Evolutionary conservation across 2,888 invertebrate genomes (phyloP), one percentile per base, ranked within the genome.

Genomic region (Latrodectus hesperus): DNA sequence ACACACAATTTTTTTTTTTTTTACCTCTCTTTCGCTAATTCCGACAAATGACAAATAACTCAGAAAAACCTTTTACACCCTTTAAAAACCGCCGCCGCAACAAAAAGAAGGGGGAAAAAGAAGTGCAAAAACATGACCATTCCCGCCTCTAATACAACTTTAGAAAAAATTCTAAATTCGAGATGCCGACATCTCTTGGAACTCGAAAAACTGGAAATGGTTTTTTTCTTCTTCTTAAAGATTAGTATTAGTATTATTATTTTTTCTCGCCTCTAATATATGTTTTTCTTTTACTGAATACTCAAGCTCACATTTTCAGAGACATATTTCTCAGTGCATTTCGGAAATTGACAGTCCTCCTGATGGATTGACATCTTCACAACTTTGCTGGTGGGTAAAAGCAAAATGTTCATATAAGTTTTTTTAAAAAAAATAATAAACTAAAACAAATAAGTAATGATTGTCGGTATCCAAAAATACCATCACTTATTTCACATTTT

Each of bases 61-160:
- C 55, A 17, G 79, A 60, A 75, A 79, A 79, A 85, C 79, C 85
- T 79, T 75, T 51, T 71, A n/a, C 52, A 6, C 26, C 81, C 38
- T 83, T 78, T 49, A 51, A 49, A 14, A 17, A 67, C 55, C 11
- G 76, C 79, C 75, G 85, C 79, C 78, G 14, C 38, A 64, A 75
- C 78, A 14, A 77, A 64, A 82, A 75, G 77, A 55, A 49, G 26
- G 70, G 38, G 71, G 75, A 80, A 87, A 82, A 72, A 81, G 60
- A 60, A 60, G 81, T 76, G 77, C 76, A 71, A 87, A 81, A 87
- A 87, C 86, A 87, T 87, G 86, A 87, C 81, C 86, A 72, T 87
- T 55, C 77, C 71, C 86, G 64, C 86, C 86, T 71, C 60, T 51
- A 49, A 38, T 49, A 38, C 65, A 53, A 68, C 26, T 22, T 70